Conservation (phyloP, 2,797 vertebrate species). For the Eidolon dupreanum region DNA sequence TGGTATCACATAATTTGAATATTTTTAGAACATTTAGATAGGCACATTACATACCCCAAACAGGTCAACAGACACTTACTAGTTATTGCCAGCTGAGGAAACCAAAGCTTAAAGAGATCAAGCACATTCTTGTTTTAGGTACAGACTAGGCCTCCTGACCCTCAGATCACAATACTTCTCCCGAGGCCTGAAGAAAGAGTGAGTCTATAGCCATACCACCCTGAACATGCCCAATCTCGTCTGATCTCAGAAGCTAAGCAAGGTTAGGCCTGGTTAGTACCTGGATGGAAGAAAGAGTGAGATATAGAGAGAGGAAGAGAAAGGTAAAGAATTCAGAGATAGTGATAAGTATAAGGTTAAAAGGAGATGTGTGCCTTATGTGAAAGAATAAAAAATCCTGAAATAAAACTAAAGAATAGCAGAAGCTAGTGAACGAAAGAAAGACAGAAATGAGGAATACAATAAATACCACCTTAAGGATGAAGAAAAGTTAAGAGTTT, state of each 20-base stretch:
- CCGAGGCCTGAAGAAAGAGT: neutral
- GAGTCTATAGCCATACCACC: neutral
- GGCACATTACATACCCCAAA: neutral
- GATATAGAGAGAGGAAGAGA: neutral
- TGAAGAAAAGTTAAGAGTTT: constrained; percentile 1
- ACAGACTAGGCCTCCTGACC: neutral
- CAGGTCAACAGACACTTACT: neutral
- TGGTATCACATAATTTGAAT: neutral
- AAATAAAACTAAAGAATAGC: neutral
- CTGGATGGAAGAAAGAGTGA: neutral
- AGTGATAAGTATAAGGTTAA: neutral
- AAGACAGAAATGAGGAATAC: neutral
- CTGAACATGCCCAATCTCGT: too few species aligned
- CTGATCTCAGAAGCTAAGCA: too few species aligned
- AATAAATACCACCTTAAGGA: neutral
- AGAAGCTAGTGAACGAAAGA: neutral
- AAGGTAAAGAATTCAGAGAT: neutral
- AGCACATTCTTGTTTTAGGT: neutral
- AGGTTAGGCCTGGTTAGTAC: too few species aligned
- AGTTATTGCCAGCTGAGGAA: neutral
- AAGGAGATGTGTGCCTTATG: neutral
- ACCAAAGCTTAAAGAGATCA: neutral
- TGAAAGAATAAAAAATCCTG: neutral
- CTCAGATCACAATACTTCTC: neutral
- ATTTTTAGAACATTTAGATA: neutral